phyloP scores from a whole-genome alignment of 2,888 invertebrate genomes.

The Nebria brevicollis region DNA sequence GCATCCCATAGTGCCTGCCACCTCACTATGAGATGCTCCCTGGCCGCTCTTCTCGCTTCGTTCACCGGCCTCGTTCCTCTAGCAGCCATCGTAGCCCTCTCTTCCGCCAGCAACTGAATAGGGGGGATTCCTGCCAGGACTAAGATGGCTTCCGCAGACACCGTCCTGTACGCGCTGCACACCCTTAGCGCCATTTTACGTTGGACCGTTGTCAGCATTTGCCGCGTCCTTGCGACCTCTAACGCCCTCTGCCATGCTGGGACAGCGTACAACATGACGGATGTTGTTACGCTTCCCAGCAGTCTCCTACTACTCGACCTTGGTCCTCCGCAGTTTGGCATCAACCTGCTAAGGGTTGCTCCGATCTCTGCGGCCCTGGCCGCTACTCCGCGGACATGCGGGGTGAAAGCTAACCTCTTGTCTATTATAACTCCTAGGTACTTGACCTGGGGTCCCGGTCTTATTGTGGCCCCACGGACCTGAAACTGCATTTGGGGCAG shows the following conservation, averaged over 20 bases:
- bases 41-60: not conserved
- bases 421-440: not conserved
- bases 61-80: slow-evolving; percentile 43
- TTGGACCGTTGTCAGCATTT: not conserved
- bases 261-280: slow-evolving; percentile 15
- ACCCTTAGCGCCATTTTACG: slow-evolving; percentile 22
- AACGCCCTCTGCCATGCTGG: slow-evolving; percentile 7
- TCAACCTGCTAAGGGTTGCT: not conserved
- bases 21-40: no score
- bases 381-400: not conserved
- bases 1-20: no score
- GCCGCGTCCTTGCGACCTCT: not conserved
- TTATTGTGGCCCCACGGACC: not conserved
- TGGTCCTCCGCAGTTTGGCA: not conserved
- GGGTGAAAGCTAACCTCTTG: slow-evolving; percentile 2
- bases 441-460: not conserved
- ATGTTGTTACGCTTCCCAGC: not conserved
- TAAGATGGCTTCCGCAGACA: slow-evolving; percentile 23
- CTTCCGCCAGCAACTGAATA: slow-evolving; percentile 14
- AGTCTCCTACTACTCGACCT: not conserved
- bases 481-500: not conserved
- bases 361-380: not conserved
- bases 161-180: slow-evolving; percentile 24
- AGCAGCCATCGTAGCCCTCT: not conserved
- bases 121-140: slow-evolving; percentile 9